These are phyloP conservation scores for Otis tarda DNA, from an alignment of 2,113 vertebrate species.

Conservation along the genomic window DNA sequence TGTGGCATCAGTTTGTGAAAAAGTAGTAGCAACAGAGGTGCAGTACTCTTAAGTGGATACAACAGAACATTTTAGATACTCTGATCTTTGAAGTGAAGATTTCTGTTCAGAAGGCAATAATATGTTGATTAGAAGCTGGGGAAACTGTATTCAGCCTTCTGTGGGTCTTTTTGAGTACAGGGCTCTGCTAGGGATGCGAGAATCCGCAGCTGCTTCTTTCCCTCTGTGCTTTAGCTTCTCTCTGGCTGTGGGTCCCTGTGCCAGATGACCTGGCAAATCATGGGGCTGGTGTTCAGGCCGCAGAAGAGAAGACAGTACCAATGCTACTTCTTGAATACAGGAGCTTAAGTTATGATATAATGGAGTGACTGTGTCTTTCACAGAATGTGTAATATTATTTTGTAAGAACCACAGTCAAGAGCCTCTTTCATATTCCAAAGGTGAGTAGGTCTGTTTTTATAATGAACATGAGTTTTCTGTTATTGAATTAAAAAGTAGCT, in stretches of 20 bases:
- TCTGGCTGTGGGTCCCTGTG: not conserved
- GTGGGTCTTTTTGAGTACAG: not conserved
- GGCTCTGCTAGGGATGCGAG: not conserved
- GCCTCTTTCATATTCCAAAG: not conserved
- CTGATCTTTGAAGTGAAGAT: not conserved
- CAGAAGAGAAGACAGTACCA: not conserved
- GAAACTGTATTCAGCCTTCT: not conserved
- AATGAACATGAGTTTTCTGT: not conserved
- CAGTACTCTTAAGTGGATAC: not conserved
- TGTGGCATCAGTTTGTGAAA: not conserved
- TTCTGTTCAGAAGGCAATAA: not conserved
- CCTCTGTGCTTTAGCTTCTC: not conserved
- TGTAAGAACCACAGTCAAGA: not conserved
- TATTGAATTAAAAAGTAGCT: not conserved
- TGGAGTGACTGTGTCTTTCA: not conserved
- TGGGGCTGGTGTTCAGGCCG: not conserved
- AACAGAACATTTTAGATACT: not conserved
- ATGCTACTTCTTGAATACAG: not conserved
- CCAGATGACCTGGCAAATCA: not conserved
- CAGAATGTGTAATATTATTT: not conserved
- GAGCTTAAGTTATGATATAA: not conserved
- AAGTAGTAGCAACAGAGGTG: not conserved
- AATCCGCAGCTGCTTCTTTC: not conserved
- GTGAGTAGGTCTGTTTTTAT: not conserved
- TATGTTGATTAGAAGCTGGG: not conserved